Evolutionary conservation across 2,113 vertebrate species (phyloP).

Genomic region (Leptocoma aspasia): DNA sequence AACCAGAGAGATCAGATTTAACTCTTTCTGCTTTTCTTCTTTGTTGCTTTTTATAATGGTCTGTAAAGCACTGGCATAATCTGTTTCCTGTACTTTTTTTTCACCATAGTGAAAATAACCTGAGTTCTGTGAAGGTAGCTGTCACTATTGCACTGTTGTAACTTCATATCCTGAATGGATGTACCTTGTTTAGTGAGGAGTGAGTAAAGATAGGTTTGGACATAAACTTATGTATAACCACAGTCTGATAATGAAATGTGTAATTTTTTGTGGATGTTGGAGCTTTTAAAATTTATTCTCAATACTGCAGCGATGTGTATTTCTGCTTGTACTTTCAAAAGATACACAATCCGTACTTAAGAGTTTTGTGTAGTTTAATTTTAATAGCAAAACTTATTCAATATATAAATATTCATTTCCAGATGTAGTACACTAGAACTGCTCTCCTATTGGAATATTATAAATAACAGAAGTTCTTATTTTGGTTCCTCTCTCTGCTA

Average conservation of each 20-base stretch:
- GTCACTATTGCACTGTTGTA: background rate
- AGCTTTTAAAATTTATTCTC: background rate
- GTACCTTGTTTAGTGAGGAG: background rate
- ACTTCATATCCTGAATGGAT: background rate
- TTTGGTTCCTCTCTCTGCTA: background rate
- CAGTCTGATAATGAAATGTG: background rate
- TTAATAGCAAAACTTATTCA: background rate
- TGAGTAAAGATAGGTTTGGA: background rate
- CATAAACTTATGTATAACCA: background rate
- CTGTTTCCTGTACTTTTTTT: background rate
- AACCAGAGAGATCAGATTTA: background rate
- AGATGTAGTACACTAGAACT: background rate
- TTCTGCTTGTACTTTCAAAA: background rate
- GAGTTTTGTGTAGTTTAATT: accelerated
- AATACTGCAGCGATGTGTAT: background rate
- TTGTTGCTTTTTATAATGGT: background rate
- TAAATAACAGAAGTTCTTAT: background rate
- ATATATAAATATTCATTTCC: background rate
- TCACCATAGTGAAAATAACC: background rate
- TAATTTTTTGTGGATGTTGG: background rate
- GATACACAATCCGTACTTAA: background rate
- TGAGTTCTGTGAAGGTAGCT: background rate
- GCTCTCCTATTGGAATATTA: background rate
- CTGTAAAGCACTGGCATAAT: background rate
- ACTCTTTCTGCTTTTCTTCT: background rate